Percentiles rank a stretch among this genome's conserved stretches.
Conservation (phyloP, 2,888 invertebrate genomes). For the Pseudoips prasinana region DNA sequence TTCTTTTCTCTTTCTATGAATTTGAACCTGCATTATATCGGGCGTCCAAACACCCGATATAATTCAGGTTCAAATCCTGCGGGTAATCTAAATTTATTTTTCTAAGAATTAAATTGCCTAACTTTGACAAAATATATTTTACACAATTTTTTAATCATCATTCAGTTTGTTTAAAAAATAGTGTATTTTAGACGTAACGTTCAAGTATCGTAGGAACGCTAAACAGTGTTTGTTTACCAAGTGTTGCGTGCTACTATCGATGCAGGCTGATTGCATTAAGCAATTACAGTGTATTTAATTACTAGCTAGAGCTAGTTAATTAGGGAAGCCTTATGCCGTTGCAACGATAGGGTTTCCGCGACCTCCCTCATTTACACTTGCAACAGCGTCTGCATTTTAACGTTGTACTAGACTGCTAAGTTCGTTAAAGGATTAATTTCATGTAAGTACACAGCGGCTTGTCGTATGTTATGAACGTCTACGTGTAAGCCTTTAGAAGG, state of each 20-base stretch:
- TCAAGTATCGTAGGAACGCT: too few species aligned
- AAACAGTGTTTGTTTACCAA: constrained; percentile 22
- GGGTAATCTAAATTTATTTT: too few species aligned
- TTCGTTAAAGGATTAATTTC: constrained; percentile 41
- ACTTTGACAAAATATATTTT: too few species aligned
- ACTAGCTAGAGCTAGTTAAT: constrained; percentile 67
- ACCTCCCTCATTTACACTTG: constrained; percentile 76
- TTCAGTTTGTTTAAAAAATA: too few species aligned
- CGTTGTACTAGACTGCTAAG: constrained; percentile 37
- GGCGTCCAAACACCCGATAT: too few species aligned
- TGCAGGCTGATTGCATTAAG: constrained; percentile 69
- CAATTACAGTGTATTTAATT: constrained; percentile 79
- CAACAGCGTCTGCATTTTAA: constrained; percentile 56
- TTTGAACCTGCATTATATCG: too few species aligned
- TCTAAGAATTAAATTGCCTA: too few species aligned
- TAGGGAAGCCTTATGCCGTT: constrained; percentile 66
- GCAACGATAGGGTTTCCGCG: constrained; percentile 67
- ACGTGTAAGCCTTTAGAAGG: background rate
- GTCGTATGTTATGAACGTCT: constrained; percentile 23
- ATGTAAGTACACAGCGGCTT: constrained; percentile 25
- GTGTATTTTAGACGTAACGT: too few species aligned
- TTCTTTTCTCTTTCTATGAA: too few species aligned
- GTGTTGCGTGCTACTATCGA: constrained; percentile 35
- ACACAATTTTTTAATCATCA: too few species aligned
- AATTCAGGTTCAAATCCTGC: too few species aligned